Evolutionary conservation across 2,888 invertebrate species (phyloP), one percentile per base, ranked within the genome.

Genomic region (Rhagium mordax): DNA sequence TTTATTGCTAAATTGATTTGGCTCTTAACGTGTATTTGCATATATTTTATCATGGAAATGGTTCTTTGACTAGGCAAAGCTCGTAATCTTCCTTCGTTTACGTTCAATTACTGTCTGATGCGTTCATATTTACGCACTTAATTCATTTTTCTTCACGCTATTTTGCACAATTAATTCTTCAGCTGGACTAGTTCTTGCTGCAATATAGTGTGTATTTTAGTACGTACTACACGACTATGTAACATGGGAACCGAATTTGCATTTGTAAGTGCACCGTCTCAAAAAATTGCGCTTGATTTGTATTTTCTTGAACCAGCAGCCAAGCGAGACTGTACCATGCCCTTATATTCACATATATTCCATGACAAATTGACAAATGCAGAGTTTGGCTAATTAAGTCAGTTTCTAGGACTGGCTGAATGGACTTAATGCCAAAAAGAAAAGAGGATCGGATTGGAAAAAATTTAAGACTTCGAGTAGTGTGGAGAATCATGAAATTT

Each of bases 111-210:
- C 48, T 68, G 77, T 79, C 79, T 51, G 48, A 71, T 76, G 61
- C 69, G 70, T 74, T 75, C 57, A 70, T 74, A 75, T 77, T 74
- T 74, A 70, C 74, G 60, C 70, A 62, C 61, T 74, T 71, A 57
- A 72, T 59, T 69, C 80, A 80, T 81, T 82, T 80, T 78, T 78
- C 76, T 76, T 67, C 62, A 79, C 78, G 78, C 67, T 57, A 53
- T 78, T 74, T 74, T 79, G 76, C 76, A 70, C 78, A 69, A 65
- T 72, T 72, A 76, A 78, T 79, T 76, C 77, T 76, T 77, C 76
- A 74, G 68, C 53, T 47, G 61, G 51, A 41, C 59, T 24, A 29
- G 18, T 60, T 64, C 53, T n/a, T 53, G 66, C 41, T 57, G 29
- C 65, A 67, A 73, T 73, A 75, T 59, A 71, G 65, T 66, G 65